A percentile compares a stretch with the other conserved stretches of the same genome.
Conservation (phyloP, 2,113 vertebrate genomes). For the Gallinago jamesoni region DNA sequence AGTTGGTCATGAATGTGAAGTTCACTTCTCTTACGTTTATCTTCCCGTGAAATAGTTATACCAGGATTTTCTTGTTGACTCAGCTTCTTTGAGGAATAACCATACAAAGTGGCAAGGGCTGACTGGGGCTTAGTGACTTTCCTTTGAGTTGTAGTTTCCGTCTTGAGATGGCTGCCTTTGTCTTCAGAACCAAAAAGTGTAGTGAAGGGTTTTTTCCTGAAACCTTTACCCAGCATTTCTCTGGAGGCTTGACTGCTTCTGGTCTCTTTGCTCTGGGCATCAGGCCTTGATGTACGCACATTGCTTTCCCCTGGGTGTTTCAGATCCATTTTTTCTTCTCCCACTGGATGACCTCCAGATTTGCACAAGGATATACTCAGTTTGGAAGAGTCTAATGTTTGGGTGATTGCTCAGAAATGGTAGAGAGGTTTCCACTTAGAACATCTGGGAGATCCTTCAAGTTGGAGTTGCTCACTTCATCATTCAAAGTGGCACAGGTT, state of each 20-base stretch:
- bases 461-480: neutral
- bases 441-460: neutral
- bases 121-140: slow-evolving; percentile 70
- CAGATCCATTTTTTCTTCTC: neutral
- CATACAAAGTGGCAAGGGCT: slow-evolving; percentile 75
- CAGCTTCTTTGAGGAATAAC: slow-evolving; percentile 67
- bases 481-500: neutral
- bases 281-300: neutral
- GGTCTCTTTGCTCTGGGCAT: slow-evolving; percentile 1
- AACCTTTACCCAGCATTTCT: slow-evolving; percentile 65
- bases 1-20: neutral
- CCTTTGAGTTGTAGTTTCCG: slow-evolving; percentile 20
- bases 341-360: neutral
- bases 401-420: neutral
- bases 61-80: neutral
- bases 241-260: slow-evolving; percentile 49
- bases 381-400: slow-evolving; percentile 27
- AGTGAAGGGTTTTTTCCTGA: slow-evolving; percentile 70
- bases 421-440: neutral
- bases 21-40: neutral
- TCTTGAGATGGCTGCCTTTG: slow-evolving; percentile 58
- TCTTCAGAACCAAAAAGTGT: slow-evolving; percentile 74
- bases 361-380: neutral
- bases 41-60: neutral
- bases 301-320: neutral